Conservation (phyloP, 2,113 vertebrate genomes). For the Prunella fulvescens region DNA sequence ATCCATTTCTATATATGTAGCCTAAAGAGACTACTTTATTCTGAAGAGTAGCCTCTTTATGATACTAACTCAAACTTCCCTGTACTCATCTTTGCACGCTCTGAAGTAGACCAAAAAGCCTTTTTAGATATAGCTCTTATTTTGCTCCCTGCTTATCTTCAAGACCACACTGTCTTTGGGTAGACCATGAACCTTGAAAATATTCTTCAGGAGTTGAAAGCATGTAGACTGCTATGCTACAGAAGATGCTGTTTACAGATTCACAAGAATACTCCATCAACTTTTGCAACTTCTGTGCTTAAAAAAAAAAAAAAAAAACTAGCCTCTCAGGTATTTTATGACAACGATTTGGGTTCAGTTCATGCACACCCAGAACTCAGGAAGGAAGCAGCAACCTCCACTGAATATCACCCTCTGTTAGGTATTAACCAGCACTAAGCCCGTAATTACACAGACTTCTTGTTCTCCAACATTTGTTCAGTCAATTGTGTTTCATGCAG, state of each 20-base stretch:
- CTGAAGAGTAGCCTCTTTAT: background rate
- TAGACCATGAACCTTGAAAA: background rate
- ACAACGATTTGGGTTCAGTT: background rate
- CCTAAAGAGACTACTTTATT: background rate
- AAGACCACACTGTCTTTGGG: background rate
- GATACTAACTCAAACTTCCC: background rate
- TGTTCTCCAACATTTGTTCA: conserved; percentile 33
- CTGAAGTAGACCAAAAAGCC: background rate
- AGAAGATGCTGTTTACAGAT: background rate
- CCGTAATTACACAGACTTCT: conserved; percentile 28
- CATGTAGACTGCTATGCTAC: background rate
- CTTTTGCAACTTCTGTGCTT: background rate
- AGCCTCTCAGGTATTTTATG: background rate
- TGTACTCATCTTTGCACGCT: background rate
- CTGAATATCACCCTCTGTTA: background rate
- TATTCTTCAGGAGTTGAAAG: background rate
- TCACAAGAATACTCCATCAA: background rate
- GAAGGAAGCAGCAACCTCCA: background rate
- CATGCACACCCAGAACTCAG: background rate
- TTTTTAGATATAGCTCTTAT: background rate
- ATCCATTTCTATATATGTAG: background rate
- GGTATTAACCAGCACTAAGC: background rate
- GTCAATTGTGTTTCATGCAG: background rate
- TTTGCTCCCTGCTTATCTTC: background rate
- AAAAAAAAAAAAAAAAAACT: rapidly evolving